Base-by-base conservation (phyloP, 2,797 vertebrate genomes). In the Hypotaenidia okinawae region DNA sequence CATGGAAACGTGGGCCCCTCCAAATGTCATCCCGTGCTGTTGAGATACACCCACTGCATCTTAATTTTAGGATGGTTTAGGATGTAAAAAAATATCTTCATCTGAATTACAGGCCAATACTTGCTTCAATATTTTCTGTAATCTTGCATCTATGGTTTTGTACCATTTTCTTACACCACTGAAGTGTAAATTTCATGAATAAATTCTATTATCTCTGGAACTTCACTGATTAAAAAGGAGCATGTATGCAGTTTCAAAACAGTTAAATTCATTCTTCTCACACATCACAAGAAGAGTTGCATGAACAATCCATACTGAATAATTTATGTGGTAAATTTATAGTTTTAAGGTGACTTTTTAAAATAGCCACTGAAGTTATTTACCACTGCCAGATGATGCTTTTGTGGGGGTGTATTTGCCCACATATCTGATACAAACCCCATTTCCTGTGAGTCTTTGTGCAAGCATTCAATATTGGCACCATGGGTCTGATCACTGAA, bases 141-240 rank as follows among this genome's bases (percentile, higher is more conserved):
- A 3, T 79, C 66, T 91, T 85, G 76, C 32, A 69, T 69, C 79
- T 62, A 45, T 93, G 47, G 86, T 94, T 81, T 94, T 91, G 61
- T 55, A 16, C 92, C 82, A 37, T 89, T 91, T 87, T 94, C 75
- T 89, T 80, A 96, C 70, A 90, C 82, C 84, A 78, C 84, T 90
- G 95, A 93, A 94, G 96, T 97, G 94, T 95, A 96, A 95, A 96
- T 95, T 95, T 97, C 72, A 94, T 94, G 74, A 96, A 97, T 96
- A 95, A 96, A 95, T 96, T 91, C 76, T 94, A 85, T 94, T 90
- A 95, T 93, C 89, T 90, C 72, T 25, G 75, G 67, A 92, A 94
- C 66, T 84, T 92, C 5, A 54, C 19, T 77, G 77, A 93, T 89
- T 92, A 58, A 84, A 84, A 59, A 84, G 47, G 15, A 93, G 9